phyloP scores from a whole-genome alignment of 2,113 vertebrate species.

The Cygnus atratus region DNA sequence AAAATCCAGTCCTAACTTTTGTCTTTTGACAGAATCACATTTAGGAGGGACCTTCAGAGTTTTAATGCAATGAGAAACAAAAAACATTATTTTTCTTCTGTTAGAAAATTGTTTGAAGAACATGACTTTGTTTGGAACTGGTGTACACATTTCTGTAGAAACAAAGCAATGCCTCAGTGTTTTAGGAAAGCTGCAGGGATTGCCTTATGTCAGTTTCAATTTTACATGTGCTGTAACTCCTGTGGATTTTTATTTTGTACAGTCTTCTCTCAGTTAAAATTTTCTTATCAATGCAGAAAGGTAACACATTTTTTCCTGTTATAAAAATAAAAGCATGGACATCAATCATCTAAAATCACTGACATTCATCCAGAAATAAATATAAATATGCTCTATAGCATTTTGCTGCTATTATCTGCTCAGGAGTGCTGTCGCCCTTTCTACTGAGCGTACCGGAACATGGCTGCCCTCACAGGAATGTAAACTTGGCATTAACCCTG shows the following conservation, averaged over 20 bases:
- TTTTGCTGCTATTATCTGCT: slow-evolving; percentile 44
- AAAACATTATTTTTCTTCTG: background rate
- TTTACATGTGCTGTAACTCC: background rate
- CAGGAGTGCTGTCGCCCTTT: slow-evolving; percentile 21
- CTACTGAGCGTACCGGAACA: slow-evolving; percentile 22
- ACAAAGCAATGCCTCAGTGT: background rate
- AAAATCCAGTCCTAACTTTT: background rate
- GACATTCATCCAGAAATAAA: slow-evolving; percentile 38
- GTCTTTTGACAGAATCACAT: background rate
- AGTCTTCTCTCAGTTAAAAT: background rate
- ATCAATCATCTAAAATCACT: slow-evolving; percentile 52
- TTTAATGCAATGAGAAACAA: background rate
- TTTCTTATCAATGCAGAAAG: slow-evolving; percentile 12
- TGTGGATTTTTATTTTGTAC: background rate
- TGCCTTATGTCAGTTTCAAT: background rate
- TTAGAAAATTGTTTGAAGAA: background rate
- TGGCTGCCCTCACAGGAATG: slow-evolving; percentile 67
- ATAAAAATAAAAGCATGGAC: slow-evolving; percentile 34
- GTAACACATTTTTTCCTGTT: slow-evolving; percentile 54
- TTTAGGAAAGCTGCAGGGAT: background rate
- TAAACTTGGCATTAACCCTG: slow-evolving; percentile 70
- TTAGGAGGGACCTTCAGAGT: background rate
- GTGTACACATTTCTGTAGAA: background rate
- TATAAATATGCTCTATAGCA: slow-evolving; percentile 14
- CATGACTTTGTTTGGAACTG: background rate